Evolutionary conservation across 2,888 invertebrate species (phyloP).

Genomic region (Xestia ashworthii): DNA sequence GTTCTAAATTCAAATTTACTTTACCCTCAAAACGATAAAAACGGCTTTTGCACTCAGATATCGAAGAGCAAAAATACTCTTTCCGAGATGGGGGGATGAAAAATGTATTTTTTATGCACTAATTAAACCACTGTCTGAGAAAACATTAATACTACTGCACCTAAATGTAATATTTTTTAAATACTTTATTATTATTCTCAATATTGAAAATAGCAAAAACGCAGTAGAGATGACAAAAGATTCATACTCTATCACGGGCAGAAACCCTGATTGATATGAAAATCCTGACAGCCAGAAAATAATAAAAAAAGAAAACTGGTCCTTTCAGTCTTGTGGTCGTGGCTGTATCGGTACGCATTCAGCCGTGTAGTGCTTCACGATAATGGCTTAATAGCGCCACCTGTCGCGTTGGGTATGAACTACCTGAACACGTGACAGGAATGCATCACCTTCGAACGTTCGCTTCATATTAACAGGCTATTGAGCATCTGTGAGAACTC

Average conservation of each 20-base stretch:
- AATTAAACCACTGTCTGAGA: too few species aligned
- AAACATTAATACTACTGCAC: too few species aligned
- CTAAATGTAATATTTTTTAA: too few species aligned
- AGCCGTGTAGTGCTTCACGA: constrained; percentile 13
- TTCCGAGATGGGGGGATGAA: too few species aligned
- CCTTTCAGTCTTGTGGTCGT: constrained; percentile 16
- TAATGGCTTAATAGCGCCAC: constrained; percentile 40
- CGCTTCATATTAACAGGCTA: constrained; percentile 22
- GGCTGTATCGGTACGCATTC: constrained; percentile 18
- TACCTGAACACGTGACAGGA: constrained; percentile 46
- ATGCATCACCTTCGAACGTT: constrained; percentile 23
- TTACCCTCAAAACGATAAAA: too few species aligned
- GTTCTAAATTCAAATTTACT: too few species aligned
- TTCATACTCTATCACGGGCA: neutral
- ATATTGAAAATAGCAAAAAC: neutral
- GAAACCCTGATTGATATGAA: neutral
- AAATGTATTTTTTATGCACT: too few species aligned
- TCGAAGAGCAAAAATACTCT: too few species aligned
- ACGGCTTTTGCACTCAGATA: too few species aligned
- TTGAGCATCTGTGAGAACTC: constrained; percentile 16
- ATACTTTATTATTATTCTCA: too few species aligned
- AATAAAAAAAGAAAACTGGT: neutral
- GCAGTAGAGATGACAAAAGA: neutral
- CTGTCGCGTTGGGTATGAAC: constrained; percentile 41
- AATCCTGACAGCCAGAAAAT: neutral